Percentiles rank a stretch among this genome's conserved stretches.
Evolutionary conservation across 2,113 vertebrate species (phyloP).

Genomic region (Grallaria varia): DNA sequence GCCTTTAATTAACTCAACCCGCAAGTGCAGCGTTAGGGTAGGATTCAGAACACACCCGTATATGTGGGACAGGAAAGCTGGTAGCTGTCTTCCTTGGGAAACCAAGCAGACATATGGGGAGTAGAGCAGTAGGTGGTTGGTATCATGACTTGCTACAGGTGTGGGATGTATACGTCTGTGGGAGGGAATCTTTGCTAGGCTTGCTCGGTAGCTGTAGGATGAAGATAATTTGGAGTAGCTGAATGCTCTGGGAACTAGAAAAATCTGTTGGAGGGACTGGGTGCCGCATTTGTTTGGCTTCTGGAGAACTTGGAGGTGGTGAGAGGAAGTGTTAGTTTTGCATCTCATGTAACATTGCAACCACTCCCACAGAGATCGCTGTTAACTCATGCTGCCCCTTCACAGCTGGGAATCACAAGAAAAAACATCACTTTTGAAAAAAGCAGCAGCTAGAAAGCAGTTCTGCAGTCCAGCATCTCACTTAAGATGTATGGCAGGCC

Average conservation of each 20-base stretch:
- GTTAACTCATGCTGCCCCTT: background rate
- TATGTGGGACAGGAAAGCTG: background rate
- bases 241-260: background rate
- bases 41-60: background rate
- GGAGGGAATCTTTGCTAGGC: constrained; percentile 14
- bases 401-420: background rate
- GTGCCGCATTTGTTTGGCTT: background rate
- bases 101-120: constrained; percentile 38
- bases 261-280: background rate
- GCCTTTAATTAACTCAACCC: constrained; percentile 2
- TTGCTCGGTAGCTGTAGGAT: constrained; percentile 7
- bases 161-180: constrained; percentile 27
- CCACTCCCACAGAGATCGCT: background rate
- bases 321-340: background rate
- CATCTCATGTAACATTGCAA: background rate
- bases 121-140: constrained; percentile 1
- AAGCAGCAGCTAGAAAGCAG: background rate
- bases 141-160: constrained; percentile 20
- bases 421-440: background rate
- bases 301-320: background rate
- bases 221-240: background rate
- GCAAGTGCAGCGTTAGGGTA: background rate
- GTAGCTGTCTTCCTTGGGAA: constrained; percentile 2
- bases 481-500: background rate
- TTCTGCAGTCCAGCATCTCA: background rate